Evolutionary conservation across 2,113 vertebrate species (phyloP).

Genomic region (Isichthys henryi): DNA sequence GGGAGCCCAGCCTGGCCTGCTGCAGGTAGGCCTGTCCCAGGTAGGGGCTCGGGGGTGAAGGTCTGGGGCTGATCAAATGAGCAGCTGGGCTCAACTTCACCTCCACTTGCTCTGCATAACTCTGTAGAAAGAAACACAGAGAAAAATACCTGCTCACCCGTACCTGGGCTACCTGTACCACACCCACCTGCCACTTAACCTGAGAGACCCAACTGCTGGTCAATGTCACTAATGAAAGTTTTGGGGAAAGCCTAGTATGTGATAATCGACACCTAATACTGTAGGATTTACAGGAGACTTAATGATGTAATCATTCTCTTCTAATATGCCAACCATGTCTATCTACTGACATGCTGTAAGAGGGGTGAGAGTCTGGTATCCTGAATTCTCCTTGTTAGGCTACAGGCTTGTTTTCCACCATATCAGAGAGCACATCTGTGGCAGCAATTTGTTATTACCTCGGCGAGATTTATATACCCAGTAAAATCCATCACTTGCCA

Average conservation of each 20-base stretch:
- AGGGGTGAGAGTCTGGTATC: background rate
- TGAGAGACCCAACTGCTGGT: background rate
- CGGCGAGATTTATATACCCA: background rate
- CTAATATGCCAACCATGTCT: background rate
- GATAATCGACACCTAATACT: background rate
- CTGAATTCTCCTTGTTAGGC: background rate
- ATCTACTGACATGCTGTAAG: background rate
- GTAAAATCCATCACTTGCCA: background rate
- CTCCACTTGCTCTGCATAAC: slow-evolving; percentile 86
- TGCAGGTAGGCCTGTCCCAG: slow-evolving; percentile 66
- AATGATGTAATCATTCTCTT: background rate
- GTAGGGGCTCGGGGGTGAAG: slow-evolving; percentile 78
- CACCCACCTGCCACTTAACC: background rate
- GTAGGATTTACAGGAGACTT: background rate
- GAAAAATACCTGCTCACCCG: background rate
- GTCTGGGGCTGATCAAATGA: slow-evolving; percentile 82
- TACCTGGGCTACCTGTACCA: background rate
- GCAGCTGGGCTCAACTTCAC: slow-evolving; percentile 76
- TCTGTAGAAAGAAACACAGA: slow-evolving; percentile 56
- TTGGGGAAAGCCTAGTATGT: background rate
- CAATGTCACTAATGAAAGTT: background rate
- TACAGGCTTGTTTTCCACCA: background rate
- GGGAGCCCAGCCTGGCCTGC: slow-evolving; percentile 79
- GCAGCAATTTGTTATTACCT: background rate
- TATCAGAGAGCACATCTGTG: background rate